A percentile compares a stretch with the other conserved stretches of the same genome.
phyloP scores from a whole-genome alignment of 2,113 vertebrate genomes.

The Delphinapterus leucas region DNA sequence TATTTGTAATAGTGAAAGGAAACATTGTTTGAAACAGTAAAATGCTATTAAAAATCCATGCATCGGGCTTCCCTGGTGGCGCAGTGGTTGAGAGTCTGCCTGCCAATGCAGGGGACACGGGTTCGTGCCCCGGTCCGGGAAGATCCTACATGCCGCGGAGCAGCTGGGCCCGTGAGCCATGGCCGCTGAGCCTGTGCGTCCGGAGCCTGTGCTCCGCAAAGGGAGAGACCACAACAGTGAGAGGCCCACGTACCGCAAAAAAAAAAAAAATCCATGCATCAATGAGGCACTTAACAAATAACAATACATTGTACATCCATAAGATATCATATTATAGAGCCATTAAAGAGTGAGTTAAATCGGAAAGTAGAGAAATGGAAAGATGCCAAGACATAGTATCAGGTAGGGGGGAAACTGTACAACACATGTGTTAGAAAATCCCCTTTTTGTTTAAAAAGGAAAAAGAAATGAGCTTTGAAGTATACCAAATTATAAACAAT shows the following conservation, averaged over 20 bases:
- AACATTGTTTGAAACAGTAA: neutral
- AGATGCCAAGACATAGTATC: neutral
- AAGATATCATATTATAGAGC: neutral
- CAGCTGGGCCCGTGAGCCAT: too few relatives aligned
- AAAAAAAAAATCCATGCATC: neutral
- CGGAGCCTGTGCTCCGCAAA: too few relatives aligned
- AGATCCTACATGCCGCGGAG: too few relatives aligned
- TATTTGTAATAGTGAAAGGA: neutral
- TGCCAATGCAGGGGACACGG: too few relatives aligned
- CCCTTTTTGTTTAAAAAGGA: slow-evolving; percentile 24
- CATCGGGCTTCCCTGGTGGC: neutral
- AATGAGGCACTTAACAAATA: neutral
- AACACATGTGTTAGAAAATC: neutral
- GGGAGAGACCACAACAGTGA: too few relatives aligned
- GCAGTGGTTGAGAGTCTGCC: too few relatives aligned
- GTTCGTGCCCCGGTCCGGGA: too few relatives aligned
- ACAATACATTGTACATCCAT: neutral
- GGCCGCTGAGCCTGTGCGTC: too few relatives aligned
- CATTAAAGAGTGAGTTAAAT: neutral
- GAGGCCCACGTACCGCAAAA: too few relatives aligned
- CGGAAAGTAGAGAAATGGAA: neutral
- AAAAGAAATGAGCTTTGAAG: neutral
- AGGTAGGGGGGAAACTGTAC: neutral
- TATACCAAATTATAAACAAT: slow-evolving; percentile 10
- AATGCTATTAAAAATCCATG: neutral